phyloP scores from a whole-genome alignment of 1,140 invertebrate species.

The Orchestia grillus region DNA sequence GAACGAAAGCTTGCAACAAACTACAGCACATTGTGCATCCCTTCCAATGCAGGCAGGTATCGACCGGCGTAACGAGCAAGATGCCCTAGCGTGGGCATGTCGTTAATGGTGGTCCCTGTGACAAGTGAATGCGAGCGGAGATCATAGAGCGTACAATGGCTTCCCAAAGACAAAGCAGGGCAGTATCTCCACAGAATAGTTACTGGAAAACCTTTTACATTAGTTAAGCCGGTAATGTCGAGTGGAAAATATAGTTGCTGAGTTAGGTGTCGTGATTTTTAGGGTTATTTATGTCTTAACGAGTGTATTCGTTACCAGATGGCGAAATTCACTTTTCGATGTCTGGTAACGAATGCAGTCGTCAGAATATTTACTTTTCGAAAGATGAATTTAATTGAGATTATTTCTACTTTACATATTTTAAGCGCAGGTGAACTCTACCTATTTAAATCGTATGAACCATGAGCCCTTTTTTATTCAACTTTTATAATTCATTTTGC shows the following conservation, averaged over 20 bases:
- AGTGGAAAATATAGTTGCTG: no score
- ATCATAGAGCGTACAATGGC: neutral
- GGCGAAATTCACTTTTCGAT: no score
- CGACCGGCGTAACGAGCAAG: neutral
- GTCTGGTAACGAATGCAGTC: no score
- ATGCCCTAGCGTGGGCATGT: neutral
- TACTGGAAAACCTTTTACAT: no score
- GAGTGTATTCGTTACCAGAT: no score
- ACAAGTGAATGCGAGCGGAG: neutral
- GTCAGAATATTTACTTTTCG: no score
- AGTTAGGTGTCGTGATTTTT: no score
- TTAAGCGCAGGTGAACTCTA: no score
- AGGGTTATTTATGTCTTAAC: no score
- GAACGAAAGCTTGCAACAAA: neutral
- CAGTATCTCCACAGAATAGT: neutral
- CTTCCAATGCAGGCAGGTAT: neutral
- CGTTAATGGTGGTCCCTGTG: neutral
- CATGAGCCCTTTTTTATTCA: neutral
- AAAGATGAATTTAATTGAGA: no score
- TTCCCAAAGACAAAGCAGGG: neutral
- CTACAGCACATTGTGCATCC: neutral
- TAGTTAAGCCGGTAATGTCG: no score
- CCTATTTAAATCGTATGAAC: neutral
- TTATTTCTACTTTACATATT: neutral
- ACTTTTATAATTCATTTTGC: neutral